phyloP scores from a whole-genome alignment of 2,797 vertebrate species.

The Lacerta bilineata region DNA sequence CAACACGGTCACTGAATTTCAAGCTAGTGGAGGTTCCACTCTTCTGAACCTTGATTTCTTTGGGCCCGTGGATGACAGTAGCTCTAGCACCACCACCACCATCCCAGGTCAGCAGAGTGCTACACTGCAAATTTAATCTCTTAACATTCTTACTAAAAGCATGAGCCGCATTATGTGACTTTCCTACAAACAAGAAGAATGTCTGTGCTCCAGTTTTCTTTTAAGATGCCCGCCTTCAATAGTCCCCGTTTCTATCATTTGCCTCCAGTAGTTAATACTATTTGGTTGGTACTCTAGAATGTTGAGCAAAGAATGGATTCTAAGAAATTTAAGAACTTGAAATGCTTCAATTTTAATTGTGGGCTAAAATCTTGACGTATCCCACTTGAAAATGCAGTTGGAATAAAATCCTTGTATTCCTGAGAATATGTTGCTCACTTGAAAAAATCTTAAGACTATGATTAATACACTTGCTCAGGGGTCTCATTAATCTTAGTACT shows the following conservation, averaged over 20 bases:
- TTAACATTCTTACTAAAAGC: slow-evolving; percentile 48
- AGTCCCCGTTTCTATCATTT: slow-evolving; percentile 27
- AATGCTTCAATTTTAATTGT: slow-evolving; percentile 59
- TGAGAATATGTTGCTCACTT: background rate
- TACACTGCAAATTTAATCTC: slow-evolving; percentile 75
- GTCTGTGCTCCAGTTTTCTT: slow-evolving; percentile 45
- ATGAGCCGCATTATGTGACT: slow-evolving; percentile 74
- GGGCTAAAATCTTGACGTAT: slow-evolving; percentile 54
- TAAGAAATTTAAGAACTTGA: slow-evolving; percentile 53
- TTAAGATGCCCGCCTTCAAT: background rate
- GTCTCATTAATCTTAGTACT: slow-evolving; percentile 1
- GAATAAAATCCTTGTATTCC: slow-evolving; percentile 42
- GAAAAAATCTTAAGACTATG: background rate
- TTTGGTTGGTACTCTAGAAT: slow-evolving; percentile 58
- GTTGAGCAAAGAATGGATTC: slow-evolving; percentile 66
- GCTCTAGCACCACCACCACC: slow-evolving; percentile 87
- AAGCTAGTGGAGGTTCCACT: slow-evolving; percentile 95
- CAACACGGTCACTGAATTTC: slow-evolving; percentile 87
- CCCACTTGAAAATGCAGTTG: slow-evolving; percentile 47
- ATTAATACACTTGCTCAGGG: background rate
- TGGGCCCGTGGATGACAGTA: slow-evolving; percentile 91
- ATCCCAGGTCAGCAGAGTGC: slow-evolving; percentile 93
- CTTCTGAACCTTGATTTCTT: slow-evolving; percentile 95
- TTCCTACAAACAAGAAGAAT: slow-evolving; percentile 87
- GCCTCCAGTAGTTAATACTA: slow-evolving; percentile 70